A percentile compares a stretch with the other conserved stretches of the same genome.
These are phyloP conservation scores for Diorhabda carinulata DNA, from an alignment of 1,140 invertebrate genomes.

Conservation along the genomic window DNA sequence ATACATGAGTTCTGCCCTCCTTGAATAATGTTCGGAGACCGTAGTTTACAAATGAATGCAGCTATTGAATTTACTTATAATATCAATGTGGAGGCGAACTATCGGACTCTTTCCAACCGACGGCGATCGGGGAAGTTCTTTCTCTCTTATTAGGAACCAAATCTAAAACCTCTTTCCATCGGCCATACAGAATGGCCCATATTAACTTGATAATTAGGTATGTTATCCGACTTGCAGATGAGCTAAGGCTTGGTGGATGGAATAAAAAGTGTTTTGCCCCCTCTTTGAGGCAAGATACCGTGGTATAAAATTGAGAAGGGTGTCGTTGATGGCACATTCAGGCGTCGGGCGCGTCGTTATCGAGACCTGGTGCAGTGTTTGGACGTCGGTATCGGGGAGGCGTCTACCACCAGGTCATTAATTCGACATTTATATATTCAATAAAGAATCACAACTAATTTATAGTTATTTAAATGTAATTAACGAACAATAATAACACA, in stretches of 20 bases:
- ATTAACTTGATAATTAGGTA: constrained; percentile 87
- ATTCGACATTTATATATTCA: constrained; percentile 17
- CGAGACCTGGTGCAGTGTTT: constrained; percentile 27
- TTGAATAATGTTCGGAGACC: constrained; percentile 46
- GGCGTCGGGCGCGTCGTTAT: constrained; percentile 42
- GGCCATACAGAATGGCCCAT: constrained; percentile 63
- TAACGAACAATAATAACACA: too few relatives aligned
- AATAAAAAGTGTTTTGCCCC: constrained; percentile 50
- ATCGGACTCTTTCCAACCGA: constrained; percentile 37
- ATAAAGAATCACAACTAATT: neutral
- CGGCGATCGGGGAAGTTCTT: constrained; percentile 36
- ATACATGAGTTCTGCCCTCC: constrained; percentile 48
- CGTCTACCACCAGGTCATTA: constrained; percentile 16
- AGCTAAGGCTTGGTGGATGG: constrained; percentile 52
- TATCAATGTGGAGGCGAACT: constrained; percentile 59
- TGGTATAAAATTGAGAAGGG: constrained; percentile 48
- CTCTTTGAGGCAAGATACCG: constrained; percentile 42
- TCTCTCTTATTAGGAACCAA: constrained; percentile 39
- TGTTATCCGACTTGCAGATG: constrained; percentile 87
- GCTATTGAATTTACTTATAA: constrained; percentile 71
- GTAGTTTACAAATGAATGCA: constrained; percentile 71
- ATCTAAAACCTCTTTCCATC: constrained; percentile 49
- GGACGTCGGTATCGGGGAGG: constrained; percentile 23
- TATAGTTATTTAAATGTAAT: neutral
- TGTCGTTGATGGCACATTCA: constrained; percentile 47